Conservation (phyloP, 92 coral and sea anemone genomes). For the Umimayanthus kanabou region DNA sequence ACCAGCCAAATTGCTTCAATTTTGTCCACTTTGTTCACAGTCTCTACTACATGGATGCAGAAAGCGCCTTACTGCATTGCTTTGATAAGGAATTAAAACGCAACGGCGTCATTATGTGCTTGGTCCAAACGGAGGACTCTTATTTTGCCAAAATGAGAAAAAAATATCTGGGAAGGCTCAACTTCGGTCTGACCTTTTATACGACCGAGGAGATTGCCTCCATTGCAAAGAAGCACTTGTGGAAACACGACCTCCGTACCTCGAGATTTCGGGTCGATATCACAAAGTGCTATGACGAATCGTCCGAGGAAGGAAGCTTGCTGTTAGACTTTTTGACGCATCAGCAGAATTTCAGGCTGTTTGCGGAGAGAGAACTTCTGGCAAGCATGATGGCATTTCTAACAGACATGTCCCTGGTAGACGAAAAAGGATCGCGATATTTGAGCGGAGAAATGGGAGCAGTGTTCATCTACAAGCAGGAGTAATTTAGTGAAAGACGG, state of each 20-base stretch:
- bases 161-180: conserved; percentile 43
- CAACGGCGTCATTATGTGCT: conserved; percentile 59
- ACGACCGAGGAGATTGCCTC: conserved; percentile 55
- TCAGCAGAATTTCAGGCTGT: conserved; percentile 40
- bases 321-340: conserved; percentile 42
- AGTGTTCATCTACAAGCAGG: conserved; percentile 42
- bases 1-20: conserved; percentile 44
- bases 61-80: conserved; percentile 47
- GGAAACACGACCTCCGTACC: conserved; percentile 56
- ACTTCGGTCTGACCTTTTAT: conserved; percentile 36
- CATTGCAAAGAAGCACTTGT: conserved; percentile 51
- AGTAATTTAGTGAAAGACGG: background rate
- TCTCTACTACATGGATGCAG: conserved; percentile 59
- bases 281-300: conserved; percentile 51
- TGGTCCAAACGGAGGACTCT: conserved; percentile 52
- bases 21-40: conserved; percentile 58
- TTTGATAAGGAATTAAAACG: conserved; percentile 47
- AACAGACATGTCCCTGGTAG: conserved; percentile 38
- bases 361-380: conserved; percentile 30
- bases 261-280: conserved; percentile 53
- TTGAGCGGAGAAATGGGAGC: conserved; percentile 45
- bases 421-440: conserved; percentile 41
- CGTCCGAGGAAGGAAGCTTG: conserved; percentile 42
- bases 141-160: conserved; percentile 41
- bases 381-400: conserved; percentile 40